Conservation (phyloP, 2,888 invertebrate species). For the Melitaea athalia region DNA sequence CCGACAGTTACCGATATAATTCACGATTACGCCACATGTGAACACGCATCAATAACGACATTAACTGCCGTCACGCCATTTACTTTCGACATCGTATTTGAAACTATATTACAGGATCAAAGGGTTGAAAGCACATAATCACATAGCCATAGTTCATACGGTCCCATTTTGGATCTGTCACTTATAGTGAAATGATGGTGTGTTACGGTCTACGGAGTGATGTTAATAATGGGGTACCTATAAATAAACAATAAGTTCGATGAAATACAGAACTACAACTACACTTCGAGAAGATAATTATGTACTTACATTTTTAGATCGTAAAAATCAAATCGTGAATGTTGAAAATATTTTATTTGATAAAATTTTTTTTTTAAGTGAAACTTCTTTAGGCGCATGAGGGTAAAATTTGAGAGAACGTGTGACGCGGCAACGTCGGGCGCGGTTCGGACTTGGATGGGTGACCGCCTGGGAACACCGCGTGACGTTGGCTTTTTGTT, state of each 20-base stretch:
- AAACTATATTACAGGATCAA: not conserved
- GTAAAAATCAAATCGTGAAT: too few relatives aligned
- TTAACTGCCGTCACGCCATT: constrained; percentile 12
- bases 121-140: not conserved
- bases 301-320: too few relatives aligned
- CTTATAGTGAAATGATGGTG: constrained; percentile 18
- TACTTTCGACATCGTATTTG: not conserved
- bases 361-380: too few relatives aligned
- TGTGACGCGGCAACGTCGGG: too few relatives aligned
- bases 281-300: not conserved
- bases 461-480: too few relatives aligned
- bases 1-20: constrained; percentile 5
- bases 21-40: constrained; percentile 31
- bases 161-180: constrained; percentile 31
- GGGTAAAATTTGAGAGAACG: too few relatives aligned
- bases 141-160: not conserved
- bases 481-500: too few relatives aligned
- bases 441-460: too few relatives aligned
- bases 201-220: constrained; percentile 3
- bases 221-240: not conserved
- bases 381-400: too few relatives aligned
- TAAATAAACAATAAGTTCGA: not conserved
- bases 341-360: too few relatives aligned
- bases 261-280: not conserved
- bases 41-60: constrained; percentile 23